Percentiles rank a stretch among this genome's conserved stretches.
These are phyloP conservation scores for Cetoscarus ocellatus DNA, from an alignment of 2,797 vertebrate species.

Conservation along the genomic window DNA sequence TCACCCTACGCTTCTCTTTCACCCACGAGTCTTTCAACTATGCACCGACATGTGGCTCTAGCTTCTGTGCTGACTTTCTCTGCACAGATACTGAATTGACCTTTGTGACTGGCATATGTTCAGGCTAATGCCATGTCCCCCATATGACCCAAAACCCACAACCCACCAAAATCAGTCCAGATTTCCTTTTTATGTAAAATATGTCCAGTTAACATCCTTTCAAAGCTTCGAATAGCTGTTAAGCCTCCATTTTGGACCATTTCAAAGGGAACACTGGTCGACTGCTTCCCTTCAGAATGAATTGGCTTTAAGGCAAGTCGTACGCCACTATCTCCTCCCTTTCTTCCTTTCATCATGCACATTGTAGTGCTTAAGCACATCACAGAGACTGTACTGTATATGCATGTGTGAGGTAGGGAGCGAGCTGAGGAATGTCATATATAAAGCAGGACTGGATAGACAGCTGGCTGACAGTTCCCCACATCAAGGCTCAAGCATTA, in stretches of 20 bases:
- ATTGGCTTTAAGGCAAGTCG: conserved; percentile 21
- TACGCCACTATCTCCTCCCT: conserved; percentile 28
- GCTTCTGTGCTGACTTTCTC: no score
- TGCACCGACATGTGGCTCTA: no score
- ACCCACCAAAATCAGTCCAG: no score
- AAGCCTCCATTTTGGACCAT: not conserved
- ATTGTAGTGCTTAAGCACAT: conserved; percentile 38
- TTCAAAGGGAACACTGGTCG: conserved; percentile 25
- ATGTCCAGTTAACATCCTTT: not conserved
- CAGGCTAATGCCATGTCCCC: no score
- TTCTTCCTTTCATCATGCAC: conserved; percentile 50
- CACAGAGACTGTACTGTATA: conserved; percentile 10
- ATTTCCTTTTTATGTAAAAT: no score
- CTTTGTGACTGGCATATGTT: no score
- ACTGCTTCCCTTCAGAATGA: conserved; percentile 20
- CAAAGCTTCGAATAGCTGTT: not conserved
- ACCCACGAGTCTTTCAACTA: no score
- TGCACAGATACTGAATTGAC: no score
- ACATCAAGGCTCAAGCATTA: conserved; percentile 52
- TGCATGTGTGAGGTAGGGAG: conserved; percentile 19
- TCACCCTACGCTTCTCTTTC: no score
- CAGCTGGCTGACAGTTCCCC: conserved; percentile 64
- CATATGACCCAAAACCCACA: no score
- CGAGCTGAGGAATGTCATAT: conserved; percentile 28
- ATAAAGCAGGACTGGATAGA: conserved; percentile 39